Base-by-base conservation (phyloP, 1,140 invertebrate genomes). In the Drosophila willistoni region DNA sequence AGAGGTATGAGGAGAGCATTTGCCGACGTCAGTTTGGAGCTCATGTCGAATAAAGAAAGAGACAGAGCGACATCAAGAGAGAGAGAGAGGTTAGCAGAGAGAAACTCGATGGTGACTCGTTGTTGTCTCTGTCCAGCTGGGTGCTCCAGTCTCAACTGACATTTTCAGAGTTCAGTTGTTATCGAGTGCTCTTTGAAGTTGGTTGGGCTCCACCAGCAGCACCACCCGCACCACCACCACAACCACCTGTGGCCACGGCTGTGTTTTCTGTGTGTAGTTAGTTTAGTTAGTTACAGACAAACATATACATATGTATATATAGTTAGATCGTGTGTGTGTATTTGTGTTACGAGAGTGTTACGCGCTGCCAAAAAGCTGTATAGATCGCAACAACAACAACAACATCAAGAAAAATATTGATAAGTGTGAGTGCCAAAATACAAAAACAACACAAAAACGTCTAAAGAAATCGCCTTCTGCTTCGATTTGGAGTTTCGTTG, bases 171-270 rank as follows among this genome's bases (percentile, higher is more conserved):
- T 51, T 85, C 81, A 84, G 70, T 84, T 73, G 82, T 77, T 79
- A 79, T 83, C 76, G 83, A 86, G 82, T 70, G 82, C 76, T 79
- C 72, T 77, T 73, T 83, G 79, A 72, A 87, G 82, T 73, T 87
- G 84, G 83, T 83, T 81, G 68, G 66, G 34, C 25, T 36, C 34
- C 34, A 36, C 34, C 34, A 10, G 7, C 17, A 19, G 54, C 41
- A 22, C n/a, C 34, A 36, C 29, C 29, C 5, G 29, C 29, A 29
- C 29, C 29, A 29, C 29, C 29, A 29, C 29, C 29, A 29, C 29
- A 29, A 29, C 29, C 29, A 29, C 29, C 29, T 54, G 25, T 61
- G 69, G 71, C 64, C 22, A 41, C 14, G 36, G 64, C 60, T 69
- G 66, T 65, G 62, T 62, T 25, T 62, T 59, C 29, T 51, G 41